These are phyloP conservation scores for Drosophila emarginata DNA, from an alignment of 2,888 invertebrate genomes.

Conservation along the genomic window DNA sequence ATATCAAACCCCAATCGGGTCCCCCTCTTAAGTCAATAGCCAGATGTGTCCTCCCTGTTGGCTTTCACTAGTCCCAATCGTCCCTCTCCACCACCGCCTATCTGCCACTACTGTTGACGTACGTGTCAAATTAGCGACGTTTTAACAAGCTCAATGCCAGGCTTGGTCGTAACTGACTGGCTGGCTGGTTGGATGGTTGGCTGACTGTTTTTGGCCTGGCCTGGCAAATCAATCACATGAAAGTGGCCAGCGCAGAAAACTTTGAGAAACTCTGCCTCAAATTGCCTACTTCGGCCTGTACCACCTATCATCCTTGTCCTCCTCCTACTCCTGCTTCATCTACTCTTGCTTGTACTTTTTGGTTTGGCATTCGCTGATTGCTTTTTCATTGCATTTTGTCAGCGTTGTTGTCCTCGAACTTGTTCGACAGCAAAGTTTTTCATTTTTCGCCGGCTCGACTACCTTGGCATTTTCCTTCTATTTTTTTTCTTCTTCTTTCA, in stretches of 20 bases:
- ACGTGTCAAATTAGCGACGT: conserved; percentile 77
- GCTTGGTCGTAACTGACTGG: conserved; percentile 19
- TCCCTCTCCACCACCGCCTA: conserved; percentile 8
- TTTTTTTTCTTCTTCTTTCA: conserved; percentile 35
- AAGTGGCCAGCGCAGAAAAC: conserved; percentile 67
- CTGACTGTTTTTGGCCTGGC: conserved; percentile 23
- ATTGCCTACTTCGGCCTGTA: conserved; percentile 64
- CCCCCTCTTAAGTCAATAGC: conserved; percentile 9
- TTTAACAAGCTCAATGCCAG: conserved; percentile 69
- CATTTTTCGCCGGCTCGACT: conserved; percentile 5
- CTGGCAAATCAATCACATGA: conserved; percentile 65
- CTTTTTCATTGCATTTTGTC: conserved; percentile 74
- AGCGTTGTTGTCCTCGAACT: conserved; percentile 37
- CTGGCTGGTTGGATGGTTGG: background rate
- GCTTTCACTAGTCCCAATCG: no score
- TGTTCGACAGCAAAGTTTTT: conserved; percentile 62
- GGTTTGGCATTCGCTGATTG: conserved; percentile 60
- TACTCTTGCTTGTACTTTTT: conserved; percentile 42
- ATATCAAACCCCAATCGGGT: background rate
- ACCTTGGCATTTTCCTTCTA: conserved; percentile 18
- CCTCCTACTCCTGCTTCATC: conserved; percentile 1
- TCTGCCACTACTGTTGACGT: conserved; percentile 55
- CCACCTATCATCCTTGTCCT: conserved; percentile 1
- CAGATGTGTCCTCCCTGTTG: conserved; percentile 6
- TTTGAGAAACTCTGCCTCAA: conserved; percentile 68